phyloP scores from a whole-genome alignment of 2,888 invertebrate genomes.

The Synanthedon vespiformis region DNA sequence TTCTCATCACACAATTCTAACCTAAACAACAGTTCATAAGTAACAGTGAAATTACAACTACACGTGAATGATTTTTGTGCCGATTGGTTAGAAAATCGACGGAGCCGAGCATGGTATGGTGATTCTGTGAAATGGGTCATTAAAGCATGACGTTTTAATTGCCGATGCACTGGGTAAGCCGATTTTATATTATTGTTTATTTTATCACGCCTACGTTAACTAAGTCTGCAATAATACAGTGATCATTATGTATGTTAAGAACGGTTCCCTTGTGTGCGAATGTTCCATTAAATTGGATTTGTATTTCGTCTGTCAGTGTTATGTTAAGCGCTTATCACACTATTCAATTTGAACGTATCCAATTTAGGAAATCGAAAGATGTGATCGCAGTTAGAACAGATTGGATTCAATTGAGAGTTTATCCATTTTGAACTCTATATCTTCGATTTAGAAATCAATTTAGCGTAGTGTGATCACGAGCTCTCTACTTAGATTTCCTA shows the following conservation, averaged over 20 bases:
- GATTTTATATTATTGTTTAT: neutral
- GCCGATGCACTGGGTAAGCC: constrained; percentile 1
- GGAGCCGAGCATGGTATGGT: constrained; percentile 13
- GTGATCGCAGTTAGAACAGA: too few species aligned
- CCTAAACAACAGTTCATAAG: neutral
- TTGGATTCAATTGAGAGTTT: too few species aligned
- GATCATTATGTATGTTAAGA: neutral
- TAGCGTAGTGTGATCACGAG: too few species aligned
- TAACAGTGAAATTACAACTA: neutral
- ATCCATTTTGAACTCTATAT: too few species aligned
- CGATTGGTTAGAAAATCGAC: neutral
- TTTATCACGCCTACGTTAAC: neutral
- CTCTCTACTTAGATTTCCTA: too few species aligned
- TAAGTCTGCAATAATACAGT: neutral
- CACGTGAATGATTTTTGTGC: neutral
- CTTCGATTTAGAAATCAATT: too few species aligned
- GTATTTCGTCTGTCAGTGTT: neutral
- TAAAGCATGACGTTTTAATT: neutral
- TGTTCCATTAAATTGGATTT: neutral
- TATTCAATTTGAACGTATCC: too few species aligned
- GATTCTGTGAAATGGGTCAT: constrained; percentile 21
- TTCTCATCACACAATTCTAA: too few species aligned
- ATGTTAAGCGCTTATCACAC: too few species aligned
- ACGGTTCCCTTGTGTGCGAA: neutral
- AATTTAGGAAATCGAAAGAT: too few species aligned